phyloP scores from a whole-genome alignment of 2,113 vertebrate species.

The Campylomormyrus numenius region DNA sequence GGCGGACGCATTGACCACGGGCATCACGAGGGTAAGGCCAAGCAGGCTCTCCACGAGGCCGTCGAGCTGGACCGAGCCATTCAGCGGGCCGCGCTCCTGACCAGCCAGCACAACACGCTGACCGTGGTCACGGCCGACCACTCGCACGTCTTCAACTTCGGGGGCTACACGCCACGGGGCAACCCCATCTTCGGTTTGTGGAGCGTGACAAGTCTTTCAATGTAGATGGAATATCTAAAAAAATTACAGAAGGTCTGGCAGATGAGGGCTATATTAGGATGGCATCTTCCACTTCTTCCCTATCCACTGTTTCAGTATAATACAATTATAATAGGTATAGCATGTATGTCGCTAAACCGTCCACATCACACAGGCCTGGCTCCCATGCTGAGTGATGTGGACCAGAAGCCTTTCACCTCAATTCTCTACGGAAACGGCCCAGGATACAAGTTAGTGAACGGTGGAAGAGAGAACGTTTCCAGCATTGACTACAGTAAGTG shows the following conservation, averaged over 20 bases:
- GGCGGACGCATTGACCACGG: conserved; percentile 96
- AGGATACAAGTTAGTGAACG: conserved; percentile 72
- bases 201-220: not conserved
- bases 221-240: not conserved
- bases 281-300: not conserved
- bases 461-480: conserved; percentile 77
- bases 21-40: conserved; percentile 90
- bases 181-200: conserved; percentile 85
- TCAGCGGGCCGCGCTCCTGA: conserved; percentile 60
- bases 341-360: not conserved
- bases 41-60: conserved; percentile 77
- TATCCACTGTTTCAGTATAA: not conserved
- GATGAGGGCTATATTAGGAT: not conserved
- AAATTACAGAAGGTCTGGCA: not conserved
- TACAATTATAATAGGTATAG: not conserved
- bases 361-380: conserved; percentile 69
- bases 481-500: conserved; percentile 72
- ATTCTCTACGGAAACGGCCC: conserved; percentile 92
- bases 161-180: conserved; percentile 82
- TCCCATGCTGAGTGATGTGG: conserved; percentile 80
- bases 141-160: conserved; percentile 89
- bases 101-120: conserved; percentile 70
- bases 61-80: conserved; percentile 91
- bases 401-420: conserved; percentile 86
- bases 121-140: conserved; percentile 88